Percentiles rank a stretch among this genome's conserved stretches.
These are phyloP conservation scores for Lithobates pipiens DNA, from an alignment of 2,797 vertebrate genomes.

Conservation along the genomic window DNA sequence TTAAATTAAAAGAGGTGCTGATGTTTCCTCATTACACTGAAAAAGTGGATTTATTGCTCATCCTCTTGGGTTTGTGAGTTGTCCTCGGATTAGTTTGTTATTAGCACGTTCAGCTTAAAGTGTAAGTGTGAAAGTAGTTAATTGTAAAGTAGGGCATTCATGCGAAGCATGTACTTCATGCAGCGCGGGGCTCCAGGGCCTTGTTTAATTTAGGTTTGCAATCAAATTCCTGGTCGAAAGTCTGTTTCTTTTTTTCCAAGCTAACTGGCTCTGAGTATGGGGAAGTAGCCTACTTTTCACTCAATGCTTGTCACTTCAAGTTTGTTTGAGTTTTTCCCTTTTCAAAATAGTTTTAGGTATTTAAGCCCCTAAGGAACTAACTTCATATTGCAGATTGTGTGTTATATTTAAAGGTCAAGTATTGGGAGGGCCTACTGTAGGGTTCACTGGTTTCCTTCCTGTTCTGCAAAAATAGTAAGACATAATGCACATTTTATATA, in stretches of 20 bases:
- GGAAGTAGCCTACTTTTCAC: slow-evolving; percentile 30
- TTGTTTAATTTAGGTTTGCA: slow-evolving; percentile 45
- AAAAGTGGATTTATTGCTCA: not conserved
- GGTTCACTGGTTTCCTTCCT: too few species aligned
- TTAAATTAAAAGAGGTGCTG: not conserved
- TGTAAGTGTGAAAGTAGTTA: slow-evolving; percentile 53
- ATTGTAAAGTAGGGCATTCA: slow-evolving; percentile 55
- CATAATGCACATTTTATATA: too few species aligned
- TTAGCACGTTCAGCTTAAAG: slow-evolving; percentile 46
- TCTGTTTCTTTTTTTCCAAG: slow-evolving; percentile 18
- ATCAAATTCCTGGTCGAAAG: slow-evolving; percentile 25
- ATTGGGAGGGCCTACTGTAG: too few species aligned
- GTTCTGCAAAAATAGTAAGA: too few species aligned
- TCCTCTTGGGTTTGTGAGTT: not conserved
- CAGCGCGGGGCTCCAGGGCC: slow-evolving; percentile 35
- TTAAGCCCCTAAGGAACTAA: too few species aligned
- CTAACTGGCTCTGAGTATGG: not conserved
- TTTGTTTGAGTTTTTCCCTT: not conserved
- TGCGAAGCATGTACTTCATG: not conserved
- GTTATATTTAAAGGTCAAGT: too few species aligned
- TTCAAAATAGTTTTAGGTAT: not conserved
- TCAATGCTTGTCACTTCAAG: not conserved
- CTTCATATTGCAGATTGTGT: too few species aligned
- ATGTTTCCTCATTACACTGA: not conserved
- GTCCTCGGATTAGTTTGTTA: slow-evolving; percentile 19